Conservation (phyloP, 2,888 invertebrate genomes). For the Epinotia ramella region DNA sequence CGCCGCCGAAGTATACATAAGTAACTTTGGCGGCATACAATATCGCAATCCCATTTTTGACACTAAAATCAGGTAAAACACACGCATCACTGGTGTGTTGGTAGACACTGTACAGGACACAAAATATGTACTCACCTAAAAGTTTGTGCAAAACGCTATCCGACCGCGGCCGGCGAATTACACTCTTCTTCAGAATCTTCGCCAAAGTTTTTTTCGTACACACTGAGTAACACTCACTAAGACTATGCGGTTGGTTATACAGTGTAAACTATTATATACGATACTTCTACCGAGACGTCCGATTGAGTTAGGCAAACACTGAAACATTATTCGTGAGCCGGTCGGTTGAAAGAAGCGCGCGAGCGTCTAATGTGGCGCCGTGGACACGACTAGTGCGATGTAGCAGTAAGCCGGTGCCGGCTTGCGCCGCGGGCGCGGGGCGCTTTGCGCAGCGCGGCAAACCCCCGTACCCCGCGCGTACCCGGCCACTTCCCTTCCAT, state of each 20-base stretch:
- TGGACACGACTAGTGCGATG: conserved; percentile 75
- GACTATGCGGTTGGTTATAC: conserved; percentile 83
- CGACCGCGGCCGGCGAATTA: conserved; percentile 81
- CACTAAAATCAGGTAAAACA: conserved; percentile 5
- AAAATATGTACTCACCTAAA: conserved; percentile 74
- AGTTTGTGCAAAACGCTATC: conserved; percentile 83
- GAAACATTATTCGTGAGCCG: conserved; percentile 85
- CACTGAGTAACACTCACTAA: conserved; percentile 86
- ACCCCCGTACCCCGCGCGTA: conserved; percentile 53
- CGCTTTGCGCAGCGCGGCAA: conserved; percentile 56
- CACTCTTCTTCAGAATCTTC: conserved; percentile 85
- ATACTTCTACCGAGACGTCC: conserved; percentile 84
- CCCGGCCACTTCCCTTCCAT: conserved; percentile 74
- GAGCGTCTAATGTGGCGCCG: conserved; percentile 81
- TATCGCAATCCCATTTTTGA: conserved; percentile 16
- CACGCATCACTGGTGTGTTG: no score
- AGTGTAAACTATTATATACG: conserved; percentile 82
- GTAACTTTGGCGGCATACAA: conserved; percentile 22
- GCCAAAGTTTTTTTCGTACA: conserved; percentile 85
- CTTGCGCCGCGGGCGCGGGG: conserved; percentile 61
- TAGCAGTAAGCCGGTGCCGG: conserved; percentile 48
- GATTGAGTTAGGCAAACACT: conserved; percentile 84
- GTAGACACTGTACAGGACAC: conserved; percentile 29
- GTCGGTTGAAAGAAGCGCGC: conserved; percentile 82
- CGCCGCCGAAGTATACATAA: conserved; percentile 34